Base-by-base conservation (phyloP, 2,797 vertebrate species). In the Poecilia picta region DNA sequence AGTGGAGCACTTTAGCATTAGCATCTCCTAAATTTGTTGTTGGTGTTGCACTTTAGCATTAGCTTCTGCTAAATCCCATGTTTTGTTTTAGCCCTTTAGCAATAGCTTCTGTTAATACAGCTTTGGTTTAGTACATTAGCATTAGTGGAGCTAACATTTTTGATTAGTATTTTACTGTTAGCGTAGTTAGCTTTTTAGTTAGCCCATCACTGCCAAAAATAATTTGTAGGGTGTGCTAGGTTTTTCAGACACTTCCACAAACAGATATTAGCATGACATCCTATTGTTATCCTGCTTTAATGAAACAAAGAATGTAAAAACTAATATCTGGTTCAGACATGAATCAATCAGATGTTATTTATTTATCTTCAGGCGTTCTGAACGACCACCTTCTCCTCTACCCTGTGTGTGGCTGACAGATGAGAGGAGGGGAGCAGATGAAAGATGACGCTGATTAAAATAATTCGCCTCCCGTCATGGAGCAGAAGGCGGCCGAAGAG, bases 401-500 rank as follows among this genome's bases (percentile, higher is more conserved):
- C 73, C 83, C 81, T 72, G 82, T 77, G 82, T 80, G 76, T 74
- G 75, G 78, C 77, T 47, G 70, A 77, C 79, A 88, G 88, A 89
- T 84, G 80, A 87, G 43, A 36, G 25, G 78, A 83, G 80, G 64
- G 83, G 79, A 89, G 80, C 82, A 89, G 87, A 93, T 88, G 92
- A 94, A 91, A 93, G 92, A 94, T 93, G 90, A 93, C 81, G 88
- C 92, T 90, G 89, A 95, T 94, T 94, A 93, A 92, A 94, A 95
- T 93, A 93, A 92, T 91, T 92, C 49, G 87, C 84, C 88, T 90
- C 89, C 94, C 89, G 91, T 90, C 88, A 74, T 74, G 76, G 89
- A 49, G 79, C 85, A 88, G 84, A 90, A 84, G 91, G 87, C 86
- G 74, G 55, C 84, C 83, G 88, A 90, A 89, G 91, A 91, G 89